A percentile compares a stretch with the other conserved stretches of the same genome.
These are phyloP conservation scores for Bubo bubo DNA, from an alignment of 2,113 vertebrate genomes.

Conservation along the genomic window DNA sequence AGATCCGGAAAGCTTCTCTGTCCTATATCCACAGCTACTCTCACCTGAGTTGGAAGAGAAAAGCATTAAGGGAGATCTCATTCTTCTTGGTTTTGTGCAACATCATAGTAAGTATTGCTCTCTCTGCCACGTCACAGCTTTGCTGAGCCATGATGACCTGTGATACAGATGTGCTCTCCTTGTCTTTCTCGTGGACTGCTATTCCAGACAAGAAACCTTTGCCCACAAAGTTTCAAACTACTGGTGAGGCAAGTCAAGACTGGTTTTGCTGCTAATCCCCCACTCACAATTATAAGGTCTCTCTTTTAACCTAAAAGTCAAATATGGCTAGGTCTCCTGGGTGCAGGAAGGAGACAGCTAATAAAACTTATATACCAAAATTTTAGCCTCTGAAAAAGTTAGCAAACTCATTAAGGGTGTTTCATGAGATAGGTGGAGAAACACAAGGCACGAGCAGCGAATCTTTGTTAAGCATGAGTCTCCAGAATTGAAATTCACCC, in stretches of 20 bases:
- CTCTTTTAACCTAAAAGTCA: neutral
- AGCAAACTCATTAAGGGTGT: neutral
- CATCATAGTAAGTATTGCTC: conserved; percentile 80
- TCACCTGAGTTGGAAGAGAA: conserved; percentile 77
- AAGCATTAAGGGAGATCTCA: conserved; percentile 81
- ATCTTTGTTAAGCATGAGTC: neutral
- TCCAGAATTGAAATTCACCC: neutral
- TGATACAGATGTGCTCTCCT: rapidly evolving
- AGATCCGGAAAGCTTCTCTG: conserved; percentile 53
- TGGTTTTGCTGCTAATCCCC: neutral
- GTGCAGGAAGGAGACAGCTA: neutral
- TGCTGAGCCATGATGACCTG: neutral
- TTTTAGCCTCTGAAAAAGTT: neutral
- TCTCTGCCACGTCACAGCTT: neutral
- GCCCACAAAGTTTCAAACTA: neutral
- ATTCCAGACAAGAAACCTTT: neutral
- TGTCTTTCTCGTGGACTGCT: neutral
- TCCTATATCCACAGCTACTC: conserved; percentile 70
- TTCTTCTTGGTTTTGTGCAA: conserved; percentile 88
- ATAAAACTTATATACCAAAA: neutral
- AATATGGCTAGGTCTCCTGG: neutral
- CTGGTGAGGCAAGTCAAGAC: neutral
- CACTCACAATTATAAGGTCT: neutral
- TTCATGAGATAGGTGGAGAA: neutral
- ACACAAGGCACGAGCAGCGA: neutral